Percentiles rank a stretch among this genome's conserved stretches.
phyloP scores from a whole-genome alignment of 2,888 invertebrate species.

The Pandemis cinnamomeana region DNA sequence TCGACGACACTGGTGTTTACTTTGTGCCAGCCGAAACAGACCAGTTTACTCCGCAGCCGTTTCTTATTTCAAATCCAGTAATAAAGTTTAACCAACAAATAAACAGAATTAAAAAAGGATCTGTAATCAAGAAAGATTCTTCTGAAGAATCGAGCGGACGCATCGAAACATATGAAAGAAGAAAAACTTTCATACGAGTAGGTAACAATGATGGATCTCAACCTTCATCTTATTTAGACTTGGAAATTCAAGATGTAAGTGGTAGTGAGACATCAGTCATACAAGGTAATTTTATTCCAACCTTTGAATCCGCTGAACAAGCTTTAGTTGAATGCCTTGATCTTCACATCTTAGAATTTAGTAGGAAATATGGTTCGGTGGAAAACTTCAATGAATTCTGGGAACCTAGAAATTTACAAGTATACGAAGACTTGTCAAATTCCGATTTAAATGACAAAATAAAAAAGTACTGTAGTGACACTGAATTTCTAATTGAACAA shows the following conservation, averaged over 20 bases:
- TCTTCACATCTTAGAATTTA: constrained; percentile 50
- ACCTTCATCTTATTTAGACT: constrained; percentile 30
- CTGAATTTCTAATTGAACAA: constrained; percentile 47
- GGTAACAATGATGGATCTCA: background rate
- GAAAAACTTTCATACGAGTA: background rate
- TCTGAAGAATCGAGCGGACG: constrained; percentile 8
- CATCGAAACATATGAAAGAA: constrained; percentile 13
- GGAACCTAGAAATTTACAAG: constrained; percentile 41
- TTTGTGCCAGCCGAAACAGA: constrained; percentile 25
- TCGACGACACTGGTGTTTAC: constrained; percentile 32
- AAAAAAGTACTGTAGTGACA: constrained; percentile 49
- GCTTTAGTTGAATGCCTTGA: constrained; percentile 52
- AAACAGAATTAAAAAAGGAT: constrained; percentile 13
- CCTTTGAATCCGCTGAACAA: constrained; percentile 43
- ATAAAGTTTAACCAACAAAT: constrained; percentile 13
- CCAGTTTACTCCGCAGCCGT: constrained; percentile 10
- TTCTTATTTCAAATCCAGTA: constrained; percentile 32
- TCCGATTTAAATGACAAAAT: constrained; percentile 48
- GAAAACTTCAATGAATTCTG: constrained; percentile 44
- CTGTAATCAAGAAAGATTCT: background rate
- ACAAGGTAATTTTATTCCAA: constrained; percentile 33
- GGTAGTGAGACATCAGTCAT: constrained; percentile 9
- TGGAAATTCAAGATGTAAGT: constrained; percentile 15
- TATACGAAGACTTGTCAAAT: constrained; percentile 45
- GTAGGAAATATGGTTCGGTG: constrained; percentile 43